Conservation (phyloP, 1,140 invertebrate genomes). For the Camponotus floridanus region DNA sequence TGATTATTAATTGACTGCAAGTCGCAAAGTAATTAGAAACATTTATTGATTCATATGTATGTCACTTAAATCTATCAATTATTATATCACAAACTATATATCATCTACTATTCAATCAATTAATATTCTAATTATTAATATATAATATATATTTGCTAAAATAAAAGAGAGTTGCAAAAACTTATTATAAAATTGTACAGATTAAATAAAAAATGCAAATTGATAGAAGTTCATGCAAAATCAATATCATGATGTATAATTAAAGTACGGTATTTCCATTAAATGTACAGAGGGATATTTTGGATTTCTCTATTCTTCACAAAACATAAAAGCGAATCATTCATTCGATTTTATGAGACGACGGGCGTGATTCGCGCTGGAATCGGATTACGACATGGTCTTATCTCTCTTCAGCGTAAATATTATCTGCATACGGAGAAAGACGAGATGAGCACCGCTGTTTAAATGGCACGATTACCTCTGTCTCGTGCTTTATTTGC, state of each 20-base stretch:
- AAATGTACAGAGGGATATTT: neutral
- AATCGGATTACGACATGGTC: slow-evolving; percentile 36
- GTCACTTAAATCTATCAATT: neutral
- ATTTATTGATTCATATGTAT: neutral
- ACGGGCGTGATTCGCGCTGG: slow-evolving; percentile 32
- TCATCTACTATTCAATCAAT: neutral
- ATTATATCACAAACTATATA: neutral
- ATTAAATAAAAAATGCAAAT: neutral
- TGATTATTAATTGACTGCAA: neutral
- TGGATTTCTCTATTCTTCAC: neutral
- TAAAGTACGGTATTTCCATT: neutral
- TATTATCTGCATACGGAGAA: slow-evolving; percentile 8
- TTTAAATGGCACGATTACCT: slow-evolving; percentile 76
- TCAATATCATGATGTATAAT: neutral
- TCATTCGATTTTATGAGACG: slow-evolving; percentile 19
- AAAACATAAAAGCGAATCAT: neutral
- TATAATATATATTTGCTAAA: neutral
- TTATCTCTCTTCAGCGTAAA: neutral
- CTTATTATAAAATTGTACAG: neutral
- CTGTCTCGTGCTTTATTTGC: slow-evolving; percentile 73
- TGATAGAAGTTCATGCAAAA: neutral
- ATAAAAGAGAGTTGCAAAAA: neutral
- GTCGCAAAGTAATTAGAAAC: neutral
- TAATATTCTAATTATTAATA: neutral
- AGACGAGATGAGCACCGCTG: slow-evolving; percentile 70